Evolutionary conservation across 2,113 vertebrate genomes (phyloP).

Genomic region (Phodopus roborovskii): DNA sequence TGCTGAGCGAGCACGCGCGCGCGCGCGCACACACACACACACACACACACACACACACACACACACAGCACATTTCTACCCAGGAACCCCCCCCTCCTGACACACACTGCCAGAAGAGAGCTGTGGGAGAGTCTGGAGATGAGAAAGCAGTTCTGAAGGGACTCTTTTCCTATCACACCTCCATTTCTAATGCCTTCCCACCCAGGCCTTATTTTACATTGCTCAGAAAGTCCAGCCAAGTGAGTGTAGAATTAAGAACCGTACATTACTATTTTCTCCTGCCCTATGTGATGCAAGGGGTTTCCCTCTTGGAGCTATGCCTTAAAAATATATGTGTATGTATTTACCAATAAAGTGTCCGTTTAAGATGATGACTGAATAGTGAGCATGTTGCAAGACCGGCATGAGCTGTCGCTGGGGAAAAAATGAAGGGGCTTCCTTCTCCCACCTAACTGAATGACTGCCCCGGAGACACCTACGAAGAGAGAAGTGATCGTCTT

Average conservation of each 20-base stretch:
- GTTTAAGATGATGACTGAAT: conserved; percentile 50
- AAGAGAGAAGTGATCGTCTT: not conserved
- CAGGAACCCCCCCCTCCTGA: not conserved
- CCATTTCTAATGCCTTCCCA: not conserved
- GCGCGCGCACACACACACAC: no score
- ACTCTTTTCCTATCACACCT: not conserved
- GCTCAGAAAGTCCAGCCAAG: conserved; percentile 34
- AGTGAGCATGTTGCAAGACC: not conserved
- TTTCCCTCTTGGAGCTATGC: conserved; percentile 11
- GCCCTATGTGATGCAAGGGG: not conserved
- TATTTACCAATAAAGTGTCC: conserved; percentile 73
- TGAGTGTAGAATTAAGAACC: not conserved
- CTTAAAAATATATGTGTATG: no score
- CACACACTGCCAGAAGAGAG: not conserved
- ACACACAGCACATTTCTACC: conserved; percentile 7
- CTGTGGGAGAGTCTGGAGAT: not conserved
- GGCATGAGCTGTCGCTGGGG: not conserved
- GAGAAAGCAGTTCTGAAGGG: conserved; percentile 25
- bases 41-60: no score
- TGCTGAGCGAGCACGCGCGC: no score
- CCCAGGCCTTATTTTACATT: conserved; percentile 54
- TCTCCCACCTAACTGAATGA: not conserved
- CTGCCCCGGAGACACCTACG: not conserved
- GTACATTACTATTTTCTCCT: not conserved
- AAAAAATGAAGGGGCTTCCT: not conserved